Percentiles rank a stretch among this genome's conserved stretches.
Evolutionary conservation across 2,888 invertebrate species (phyloP).

Genomic region (Heliconius ismenius): DNA sequence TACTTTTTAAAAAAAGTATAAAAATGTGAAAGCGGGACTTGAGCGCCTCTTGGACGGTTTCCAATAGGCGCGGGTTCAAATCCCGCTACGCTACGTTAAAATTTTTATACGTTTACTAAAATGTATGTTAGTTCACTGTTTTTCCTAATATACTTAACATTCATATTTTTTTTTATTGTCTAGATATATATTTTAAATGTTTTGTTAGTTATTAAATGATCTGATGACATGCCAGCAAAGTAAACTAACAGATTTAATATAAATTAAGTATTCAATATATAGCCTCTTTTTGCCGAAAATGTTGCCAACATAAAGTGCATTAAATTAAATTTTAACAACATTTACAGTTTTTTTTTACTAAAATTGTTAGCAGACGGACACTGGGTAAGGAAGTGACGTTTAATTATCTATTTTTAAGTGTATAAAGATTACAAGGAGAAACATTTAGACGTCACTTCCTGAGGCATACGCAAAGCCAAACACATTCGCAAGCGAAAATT

Average conservation of each 20-base stretch:
- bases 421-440: constrained; percentile 14
- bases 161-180: background rate
- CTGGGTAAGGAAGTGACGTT: constrained; percentile 7
- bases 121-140: background rate
- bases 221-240: constrained; percentile 1
- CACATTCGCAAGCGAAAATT: constrained; percentile 54
- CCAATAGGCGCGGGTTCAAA: too few species aligned
- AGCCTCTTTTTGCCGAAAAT: constrained; percentile 12
- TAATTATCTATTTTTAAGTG: constrained; percentile 13
- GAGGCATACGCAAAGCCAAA: constrained; percentile 64
- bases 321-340: background rate
- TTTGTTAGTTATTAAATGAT: background rate
- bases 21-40: too few species aligned
- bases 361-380: background rate
- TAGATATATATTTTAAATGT: background rate
- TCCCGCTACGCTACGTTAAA: too few species aligned
- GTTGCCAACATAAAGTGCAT: background rate
- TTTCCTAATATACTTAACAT: background rate
- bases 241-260: background rate
- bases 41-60: too few species aligned
- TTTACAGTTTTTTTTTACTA: constrained; percentile 12
- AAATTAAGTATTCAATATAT: constrained; percentile 15
- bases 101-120: too few species aligned
- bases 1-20: too few species aligned
- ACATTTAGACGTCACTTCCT: constrained; percentile 44